phyloP scores from a whole-genome alignment of 1,140 invertebrate species.

The Hylaeus anthracinus region DNA sequence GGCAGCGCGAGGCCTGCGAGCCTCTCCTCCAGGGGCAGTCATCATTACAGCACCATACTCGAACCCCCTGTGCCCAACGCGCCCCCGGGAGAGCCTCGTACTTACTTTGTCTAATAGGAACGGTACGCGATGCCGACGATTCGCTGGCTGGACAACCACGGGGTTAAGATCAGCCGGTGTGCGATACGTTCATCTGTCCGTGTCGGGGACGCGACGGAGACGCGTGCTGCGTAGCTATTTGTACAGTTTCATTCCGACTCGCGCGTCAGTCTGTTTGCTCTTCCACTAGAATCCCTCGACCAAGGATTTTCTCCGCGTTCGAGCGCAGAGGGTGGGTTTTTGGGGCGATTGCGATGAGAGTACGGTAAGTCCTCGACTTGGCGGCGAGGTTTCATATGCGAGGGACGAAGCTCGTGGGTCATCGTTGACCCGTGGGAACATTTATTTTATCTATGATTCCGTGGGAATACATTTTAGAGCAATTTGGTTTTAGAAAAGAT shows the following conservation, averaged over 20 bases:
- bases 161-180: too few relatives aligned
- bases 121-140: not conserved
- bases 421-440: too few relatives aligned
- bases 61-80: conserved; percentile 76
- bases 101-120: conserved; percentile 77
- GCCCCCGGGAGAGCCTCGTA: conserved; percentile 73
- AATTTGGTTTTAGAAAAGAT: too few relatives aligned
- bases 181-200: too few relatives aligned
- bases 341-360: not conserved
- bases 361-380: too few relatives aligned
- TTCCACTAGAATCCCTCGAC: conserved; percentile 51
- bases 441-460: too few relatives aligned
- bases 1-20: conserved; percentile 74
- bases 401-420: too few relatives aligned
- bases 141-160: too few relatives aligned
- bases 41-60: conserved; percentile 82
- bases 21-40: conserved; percentile 77
- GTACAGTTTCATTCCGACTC: conserved; percentile 45
- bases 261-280: conserved; percentile 46
- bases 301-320: conserved; percentile 3
- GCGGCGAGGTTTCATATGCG: too few relatives aligned
- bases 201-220: not conserved
- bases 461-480: too few relatives aligned
- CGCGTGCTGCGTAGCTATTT: conserved; percentile 21
- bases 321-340: not conserved